phyloP scores from a whole-genome alignment of 2,797 vertebrate species.

The Hyperoplus immaculatus region DNA sequence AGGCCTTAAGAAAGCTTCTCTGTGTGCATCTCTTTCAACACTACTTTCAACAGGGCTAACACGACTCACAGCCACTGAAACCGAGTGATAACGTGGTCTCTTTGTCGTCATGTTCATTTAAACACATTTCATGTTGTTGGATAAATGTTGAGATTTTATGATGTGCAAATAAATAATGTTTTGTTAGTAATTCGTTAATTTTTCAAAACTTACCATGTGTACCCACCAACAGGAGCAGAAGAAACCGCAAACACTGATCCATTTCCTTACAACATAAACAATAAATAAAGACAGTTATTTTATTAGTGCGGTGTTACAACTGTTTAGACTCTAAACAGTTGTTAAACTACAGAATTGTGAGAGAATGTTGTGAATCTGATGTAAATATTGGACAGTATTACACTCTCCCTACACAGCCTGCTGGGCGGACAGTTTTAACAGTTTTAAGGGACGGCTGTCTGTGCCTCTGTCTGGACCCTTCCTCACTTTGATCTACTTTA shows the following conservation, averaged over 20 bases:
- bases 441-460: background rate
- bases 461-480: background rate
- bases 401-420: no score
- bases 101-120: no score
- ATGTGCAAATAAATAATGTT: background rate
- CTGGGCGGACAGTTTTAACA: no score
- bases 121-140: background rate
- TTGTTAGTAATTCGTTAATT: background rate
- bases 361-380: no score
- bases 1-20: no score
- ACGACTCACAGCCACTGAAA: no score
- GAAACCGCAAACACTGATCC: slow-evolving; percentile 26
- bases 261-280: slow-evolving; percentile 62
- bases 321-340: no score
- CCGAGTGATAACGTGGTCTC: no score
- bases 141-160: background rate
- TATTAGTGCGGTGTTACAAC: background rate
- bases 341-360: no score
- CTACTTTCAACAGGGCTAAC: no score
- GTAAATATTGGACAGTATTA: no score
- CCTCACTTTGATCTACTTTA: background rate
- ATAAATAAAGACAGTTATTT: background rate
- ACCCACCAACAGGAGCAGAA: slow-evolving; percentile 56
- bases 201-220: slow-evolving; percentile 56
- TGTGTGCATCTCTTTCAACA: no score